A percentile compares a stretch with the other conserved stretches of the same genome.
phyloP scores from a whole-genome alignment of 2,113 vertebrate species.

The Labeo catla region DNA sequence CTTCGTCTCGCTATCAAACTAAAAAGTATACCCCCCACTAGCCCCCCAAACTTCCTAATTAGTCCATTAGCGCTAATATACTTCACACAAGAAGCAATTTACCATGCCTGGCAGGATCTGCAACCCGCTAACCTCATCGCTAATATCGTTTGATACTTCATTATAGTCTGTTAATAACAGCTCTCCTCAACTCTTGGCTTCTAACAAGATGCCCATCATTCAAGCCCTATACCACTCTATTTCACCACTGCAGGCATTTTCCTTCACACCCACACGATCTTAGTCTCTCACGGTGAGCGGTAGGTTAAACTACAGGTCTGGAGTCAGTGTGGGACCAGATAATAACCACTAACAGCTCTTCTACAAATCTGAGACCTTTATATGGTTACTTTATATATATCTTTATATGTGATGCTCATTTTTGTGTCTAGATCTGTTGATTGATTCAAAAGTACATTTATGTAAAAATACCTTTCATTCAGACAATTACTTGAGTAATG shows the following conservation, averaged over 20 bases:
- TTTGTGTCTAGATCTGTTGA: background rate
- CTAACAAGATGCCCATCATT: constrained; percentile 22
- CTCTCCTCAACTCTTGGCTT: background rate
- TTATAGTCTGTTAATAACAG: constrained; percentile 57
- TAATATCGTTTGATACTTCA: constrained; percentile 56
- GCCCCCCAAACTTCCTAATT: constrained; percentile 56
- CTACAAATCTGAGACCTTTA: background rate
- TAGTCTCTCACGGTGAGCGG: background rate
- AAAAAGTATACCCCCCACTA: constrained; percentile 3
- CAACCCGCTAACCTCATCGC: constrained; percentile 55
- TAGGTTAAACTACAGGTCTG: background rate
- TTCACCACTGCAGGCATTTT: background rate
- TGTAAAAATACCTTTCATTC: background rate
- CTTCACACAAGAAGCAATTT: constrained; percentile 60
- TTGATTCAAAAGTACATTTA: background rate
- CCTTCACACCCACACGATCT: constrained; percentile 15
- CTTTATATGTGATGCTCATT: background rate
- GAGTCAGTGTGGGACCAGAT: background rate
- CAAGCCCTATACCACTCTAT: background rate
- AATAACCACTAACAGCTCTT: background rate
- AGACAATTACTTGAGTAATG: background rate
- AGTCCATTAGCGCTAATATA: constrained; percentile 64
- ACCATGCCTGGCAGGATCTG: constrained; percentile 52
- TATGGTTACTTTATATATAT: background rate
- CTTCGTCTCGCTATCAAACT: constrained; percentile 3